phyloP scores from a whole-genome alignment of 2,888 invertebrate genomes.

The Eristalis intricaria region DNA sequence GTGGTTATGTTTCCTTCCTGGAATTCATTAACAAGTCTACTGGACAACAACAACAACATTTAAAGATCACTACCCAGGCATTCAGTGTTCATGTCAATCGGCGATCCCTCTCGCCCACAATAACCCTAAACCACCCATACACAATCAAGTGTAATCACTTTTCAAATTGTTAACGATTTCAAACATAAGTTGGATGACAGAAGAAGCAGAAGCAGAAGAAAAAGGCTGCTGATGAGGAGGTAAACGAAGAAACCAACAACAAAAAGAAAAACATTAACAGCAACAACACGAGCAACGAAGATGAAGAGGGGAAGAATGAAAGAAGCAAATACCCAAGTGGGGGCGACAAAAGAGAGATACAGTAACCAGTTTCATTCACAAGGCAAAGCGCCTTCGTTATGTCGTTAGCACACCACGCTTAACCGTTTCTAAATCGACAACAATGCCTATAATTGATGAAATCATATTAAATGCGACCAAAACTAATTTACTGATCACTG shows the following conservation, averaged over 20 bases:
- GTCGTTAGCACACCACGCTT: conserved; percentile 53
- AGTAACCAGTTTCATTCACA: conserved; percentile 54
- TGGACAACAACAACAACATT: conserved; percentile 3
- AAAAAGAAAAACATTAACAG: conserved; percentile 2
- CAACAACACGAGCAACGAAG: not conserved
- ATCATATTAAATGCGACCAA: conserved; percentile 58
- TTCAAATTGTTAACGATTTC: conserved; percentile 50
- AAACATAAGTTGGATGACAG: conserved; percentile 4
- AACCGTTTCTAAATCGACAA: conserved; percentile 60
- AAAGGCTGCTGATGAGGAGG: not conserved
- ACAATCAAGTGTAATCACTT: conserved; percentile 57
- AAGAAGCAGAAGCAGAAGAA: not conserved
- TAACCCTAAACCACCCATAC: conserved; percentile 6
- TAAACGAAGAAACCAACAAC: not conserved
- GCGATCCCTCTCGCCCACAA: not conserved
- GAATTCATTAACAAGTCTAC: conserved; percentile 22
- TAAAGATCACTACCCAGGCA: conserved; percentile 12
- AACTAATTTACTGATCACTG: conserved; percentile 58
- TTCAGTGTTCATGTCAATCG: not conserved
- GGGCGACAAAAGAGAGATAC: conserved; percentile 5
- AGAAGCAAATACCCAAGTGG: not conserved
- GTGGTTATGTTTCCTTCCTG: conserved; percentile 37
- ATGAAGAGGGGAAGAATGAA: not conserved
- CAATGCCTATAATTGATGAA: conserved; percentile 60
- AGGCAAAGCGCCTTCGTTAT: conserved; percentile 56